These are phyloP conservation scores for Oryzias dopingdopingensis DNA, from an alignment of 2,797 vertebrate genomes.

Conservation along the genomic window DNA sequence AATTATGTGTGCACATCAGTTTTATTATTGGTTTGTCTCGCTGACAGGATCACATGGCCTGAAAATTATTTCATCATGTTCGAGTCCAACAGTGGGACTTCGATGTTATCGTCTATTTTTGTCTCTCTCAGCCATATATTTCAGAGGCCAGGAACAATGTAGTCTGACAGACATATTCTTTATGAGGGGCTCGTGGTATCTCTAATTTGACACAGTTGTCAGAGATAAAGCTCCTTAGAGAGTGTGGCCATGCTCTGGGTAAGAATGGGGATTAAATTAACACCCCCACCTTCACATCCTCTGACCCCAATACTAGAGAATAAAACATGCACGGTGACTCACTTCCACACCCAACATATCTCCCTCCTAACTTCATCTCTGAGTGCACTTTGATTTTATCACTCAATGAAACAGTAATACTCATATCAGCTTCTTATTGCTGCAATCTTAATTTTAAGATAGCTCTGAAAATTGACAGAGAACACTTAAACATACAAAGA, in stretches of 20 bases:
- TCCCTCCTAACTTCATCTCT: slow-evolving; percentile 59
- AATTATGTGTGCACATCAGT: slow-evolving; percentile 57
- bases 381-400: slow-evolving; percentile 41
- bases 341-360: slow-evolving; percentile 63
- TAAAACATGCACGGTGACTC: slow-evolving; percentile 77
- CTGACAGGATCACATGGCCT: slow-evolving; percentile 75
- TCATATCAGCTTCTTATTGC: not conserved
- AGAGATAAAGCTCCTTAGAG: slow-evolving; percentile 82
- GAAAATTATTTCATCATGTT: slow-evolving; percentile 79
- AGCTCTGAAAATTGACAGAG: slow-evolving; percentile 11
- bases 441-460: slow-evolving; percentile 11
- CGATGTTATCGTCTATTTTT: slow-evolving; percentile 79
- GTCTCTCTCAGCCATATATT: slow-evolving; percentile 74
- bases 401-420: slow-evolving; percentile 38
- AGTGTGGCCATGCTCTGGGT: slow-evolving; percentile 81
- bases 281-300: slow-evolving; percentile 79
- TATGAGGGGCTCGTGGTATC: slow-evolving; percentile 80
- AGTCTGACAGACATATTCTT: slow-evolving; percentile 82
- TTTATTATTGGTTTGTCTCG: slow-evolving; percentile 71
- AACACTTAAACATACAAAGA: slow-evolving; percentile 20
- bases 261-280: slow-evolving; percentile 83
- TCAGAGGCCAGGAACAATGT: slow-evolving; percentile 78
- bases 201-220: slow-evolving; percentile 84
- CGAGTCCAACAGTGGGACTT: slow-evolving; percentile 72
- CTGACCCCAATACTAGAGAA: slow-evolving; percentile 78